Conservation (phyloP, 2,888 invertebrate species). For the Orgyia antiqua region DNA sequence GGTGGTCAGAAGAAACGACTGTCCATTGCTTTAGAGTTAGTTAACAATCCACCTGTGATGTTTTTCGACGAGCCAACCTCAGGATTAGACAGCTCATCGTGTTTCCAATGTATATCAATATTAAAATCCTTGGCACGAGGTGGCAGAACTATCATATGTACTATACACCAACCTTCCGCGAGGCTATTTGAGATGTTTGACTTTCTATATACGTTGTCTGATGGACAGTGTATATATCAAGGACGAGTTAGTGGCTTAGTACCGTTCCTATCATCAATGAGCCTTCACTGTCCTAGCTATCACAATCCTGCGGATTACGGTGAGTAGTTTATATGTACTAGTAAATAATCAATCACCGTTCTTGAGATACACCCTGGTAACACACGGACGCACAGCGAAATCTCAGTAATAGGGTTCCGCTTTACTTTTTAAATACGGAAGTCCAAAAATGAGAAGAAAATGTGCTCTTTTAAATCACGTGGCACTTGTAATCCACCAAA, state of each 20-base stretch:
- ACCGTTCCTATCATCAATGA: slow-evolving; percentile 91
- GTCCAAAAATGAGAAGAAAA: no score
- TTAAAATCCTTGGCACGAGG: slow-evolving; percentile 92
- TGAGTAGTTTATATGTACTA: slow-evolving; percentile 49
- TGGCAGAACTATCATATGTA: slow-evolving; percentile 94
- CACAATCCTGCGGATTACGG: slow-evolving; percentile 98
- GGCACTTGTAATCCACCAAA: no score
- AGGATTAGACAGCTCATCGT: slow-evolving; percentile 95
- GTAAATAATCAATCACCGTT: no score
- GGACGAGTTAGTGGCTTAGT: slow-evolving; percentile 90
- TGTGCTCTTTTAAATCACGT: no score
- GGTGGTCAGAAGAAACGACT: slow-evolving; percentile 95
- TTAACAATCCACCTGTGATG: slow-evolving; percentile 98
- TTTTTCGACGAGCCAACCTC: slow-evolving; percentile 97
- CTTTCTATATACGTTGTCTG: slow-evolving; percentile 92
- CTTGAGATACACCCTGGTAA: no score
- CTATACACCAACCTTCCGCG: slow-evolving; percentile 97
- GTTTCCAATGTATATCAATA: slow-evolving; percentile 93
- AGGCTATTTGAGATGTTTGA: slow-evolving; percentile 97
- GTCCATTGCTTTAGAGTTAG: slow-evolving; percentile 94
- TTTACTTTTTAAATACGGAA: no score
- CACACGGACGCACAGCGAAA: no score
- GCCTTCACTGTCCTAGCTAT: slow-evolving; percentile 94
- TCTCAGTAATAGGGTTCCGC: no score
- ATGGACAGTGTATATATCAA: slow-evolving; percentile 95